Evolutionary conservation across 2,888 invertebrate species (phyloP).

Genomic region (Hofmannophila pseudospretella): DNA sequence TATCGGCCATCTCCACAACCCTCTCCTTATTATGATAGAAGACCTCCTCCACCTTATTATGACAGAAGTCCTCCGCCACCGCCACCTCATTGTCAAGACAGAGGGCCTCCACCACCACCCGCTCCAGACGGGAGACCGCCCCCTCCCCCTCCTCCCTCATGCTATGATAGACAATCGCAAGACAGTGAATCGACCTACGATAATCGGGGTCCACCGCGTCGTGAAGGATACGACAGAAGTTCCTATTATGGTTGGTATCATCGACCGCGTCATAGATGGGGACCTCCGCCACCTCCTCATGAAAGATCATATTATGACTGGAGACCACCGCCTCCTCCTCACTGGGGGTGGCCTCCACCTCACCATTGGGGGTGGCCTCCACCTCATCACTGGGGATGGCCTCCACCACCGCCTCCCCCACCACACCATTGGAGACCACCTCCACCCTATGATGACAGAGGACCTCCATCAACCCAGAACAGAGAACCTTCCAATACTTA

Average conservation of each 20-base stretch:
- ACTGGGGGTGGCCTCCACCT: constrained; percentile 9
- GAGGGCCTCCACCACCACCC: no score
- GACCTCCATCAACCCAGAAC: background rate
- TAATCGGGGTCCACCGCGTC: background rate
- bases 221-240: no score
- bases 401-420: background rate
- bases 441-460: background rate
- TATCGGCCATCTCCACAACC: no score
- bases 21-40: constrained; percentile 1
- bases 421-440: constrained; percentile 6
- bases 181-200: constrained; percentile 1
- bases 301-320: constrained; percentile 6
- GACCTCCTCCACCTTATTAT: constrained; percentile 10
- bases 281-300: constrained; percentile 12
- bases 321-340: constrained; percentile 8
- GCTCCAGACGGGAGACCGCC: constrained; percentile 7
- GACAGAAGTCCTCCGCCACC: constrained; percentile 7
- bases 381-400: background rate
- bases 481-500: background rate
- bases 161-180: no score
- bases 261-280: constrained; percentile 13
- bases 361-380: constrained; percentile 8
- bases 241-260: background rate
- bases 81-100: background rate
- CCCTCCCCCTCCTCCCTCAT: constrained; percentile 14